Percentiles rank a stretch among this genome's conserved stretches.
phyloP scores from a whole-genome alignment of 2,797 vertebrate species.

The Antennarius maculatus region DNA sequence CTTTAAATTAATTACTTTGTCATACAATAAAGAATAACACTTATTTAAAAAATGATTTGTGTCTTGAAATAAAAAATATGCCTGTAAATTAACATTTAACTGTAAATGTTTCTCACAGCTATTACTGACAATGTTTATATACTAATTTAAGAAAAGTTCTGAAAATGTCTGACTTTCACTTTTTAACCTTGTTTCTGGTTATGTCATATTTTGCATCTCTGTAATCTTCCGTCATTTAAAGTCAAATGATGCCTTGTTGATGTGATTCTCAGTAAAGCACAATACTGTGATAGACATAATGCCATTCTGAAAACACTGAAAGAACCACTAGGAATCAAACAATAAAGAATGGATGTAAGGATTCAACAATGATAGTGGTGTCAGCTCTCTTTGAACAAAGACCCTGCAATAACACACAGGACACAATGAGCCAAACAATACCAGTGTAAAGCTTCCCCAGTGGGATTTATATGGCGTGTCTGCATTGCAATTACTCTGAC shows the following conservation, averaged over 20 bases:
- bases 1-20: constrained; percentile 16
- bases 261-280: background rate
- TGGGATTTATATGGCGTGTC: background rate
- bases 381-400: too few species aligned
- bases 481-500: background rate
- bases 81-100: background rate
- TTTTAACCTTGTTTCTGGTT: background rate
- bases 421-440: background rate
- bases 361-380: too few species aligned
- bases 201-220: background rate
- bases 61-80: background rate
- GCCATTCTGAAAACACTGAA: background rate
- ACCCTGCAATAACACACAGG: background rate
- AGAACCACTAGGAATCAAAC: background rate
- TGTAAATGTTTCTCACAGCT: constrained; percentile 1
- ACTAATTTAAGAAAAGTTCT: background rate
- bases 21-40: constrained; percentile 21
- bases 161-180: background rate
- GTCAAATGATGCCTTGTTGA: background rate
- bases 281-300: background rate
- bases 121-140: constrained; percentile 6
- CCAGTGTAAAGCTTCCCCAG: background rate
- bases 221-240: background rate
- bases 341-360: too few species aligned
- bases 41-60: constrained; percentile 24